Evolutionary conservation across 2,888 invertebrate genomes (phyloP).

Genomic region (Ectemnius lituratus): DNA sequence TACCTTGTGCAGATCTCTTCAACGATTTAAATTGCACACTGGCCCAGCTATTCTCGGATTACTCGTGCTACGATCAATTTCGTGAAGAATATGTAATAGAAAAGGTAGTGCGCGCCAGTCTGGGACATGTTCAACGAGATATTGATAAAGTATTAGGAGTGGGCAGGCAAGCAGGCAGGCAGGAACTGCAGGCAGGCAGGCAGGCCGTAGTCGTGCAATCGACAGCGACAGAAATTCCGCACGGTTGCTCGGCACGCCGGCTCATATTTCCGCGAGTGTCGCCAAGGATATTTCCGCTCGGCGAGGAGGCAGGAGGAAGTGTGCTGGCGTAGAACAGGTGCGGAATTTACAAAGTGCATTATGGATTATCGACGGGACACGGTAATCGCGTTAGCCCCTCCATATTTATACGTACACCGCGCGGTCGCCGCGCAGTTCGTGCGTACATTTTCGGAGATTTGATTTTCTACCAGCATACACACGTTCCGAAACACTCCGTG

Average conservation of each 20-base stretch:
- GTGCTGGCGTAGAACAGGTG: slow-evolving; percentile 1
- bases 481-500: slow-evolving; percentile 30
- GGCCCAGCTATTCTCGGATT: no score
- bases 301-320: slow-evolving; percentile 5
- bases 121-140: not conserved
- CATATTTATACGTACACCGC: slow-evolving; percentile 36
- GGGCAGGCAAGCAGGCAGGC: no score
- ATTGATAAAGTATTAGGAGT: slow-evolving; percentile 1
- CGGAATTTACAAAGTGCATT: slow-evolving; percentile 31
- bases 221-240: slow-evolving; percentile 4
- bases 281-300: not conserved
- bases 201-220: not conserved
- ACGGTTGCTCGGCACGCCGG: slow-evolving; percentile 1
- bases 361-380: slow-evolving; percentile 48
- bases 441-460: slow-evolving; percentile 51
- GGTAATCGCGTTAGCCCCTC: slow-evolving; percentile 45
- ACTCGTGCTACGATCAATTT: no score
- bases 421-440: slow-evolving; percentile 14
- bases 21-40: no score
- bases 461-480: slow-evolving; percentile 33
- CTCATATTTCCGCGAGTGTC: slow-evolving; percentile 7
- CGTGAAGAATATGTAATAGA: no score
- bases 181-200: not conserved
- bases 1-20: no score
- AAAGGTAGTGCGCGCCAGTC: not conserved